Percentiles rank a stretch among this genome's conserved stretches.
These are phyloP conservation scores for Muntiacus reevesi DNA, from an alignment of 2,113 vertebrate genomes.

Conservation along the genomic window DNA sequence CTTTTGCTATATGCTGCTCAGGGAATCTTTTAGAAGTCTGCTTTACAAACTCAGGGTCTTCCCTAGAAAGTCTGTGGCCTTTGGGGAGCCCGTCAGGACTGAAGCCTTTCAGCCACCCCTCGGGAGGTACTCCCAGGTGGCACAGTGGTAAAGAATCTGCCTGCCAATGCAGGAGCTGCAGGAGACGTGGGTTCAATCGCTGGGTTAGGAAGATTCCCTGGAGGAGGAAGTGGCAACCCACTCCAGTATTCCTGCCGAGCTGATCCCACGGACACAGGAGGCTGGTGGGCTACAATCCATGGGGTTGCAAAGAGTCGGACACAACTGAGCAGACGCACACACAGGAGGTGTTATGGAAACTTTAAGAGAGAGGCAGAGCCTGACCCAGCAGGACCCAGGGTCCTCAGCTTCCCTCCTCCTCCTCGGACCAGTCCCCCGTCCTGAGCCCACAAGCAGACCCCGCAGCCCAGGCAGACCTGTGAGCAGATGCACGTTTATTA, in stretches of 20 bases:
- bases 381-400: not conserved
- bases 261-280: not conserved
- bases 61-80: not conserved
- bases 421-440: not conserved
- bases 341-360: not conserved
- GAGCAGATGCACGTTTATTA: slow-evolving; percentile 63
- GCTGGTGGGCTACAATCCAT: not conserved
- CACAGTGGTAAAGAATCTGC: not conserved
- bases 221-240: not conserved
- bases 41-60: not conserved
- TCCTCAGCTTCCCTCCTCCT: not conserved
- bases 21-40: not conserved
- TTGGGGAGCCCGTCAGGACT: not conserved
- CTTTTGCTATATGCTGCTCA: not conserved
- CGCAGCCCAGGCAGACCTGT: not conserved
- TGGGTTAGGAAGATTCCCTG: not conserved
- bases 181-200: not conserved
- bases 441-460: not conserved
- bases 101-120: not conserved
- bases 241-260: not conserved
- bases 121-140: not conserved
- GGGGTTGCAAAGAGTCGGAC: not conserved
- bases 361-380: not conserved
- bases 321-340: not conserved
- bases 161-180: not conserved